Percentiles rank a stretch among this genome's conserved stretches.
Evolutionary conservation across 1,140 invertebrate species (phyloP).

Genomic region (Drosophila micromelanica): DNA sequence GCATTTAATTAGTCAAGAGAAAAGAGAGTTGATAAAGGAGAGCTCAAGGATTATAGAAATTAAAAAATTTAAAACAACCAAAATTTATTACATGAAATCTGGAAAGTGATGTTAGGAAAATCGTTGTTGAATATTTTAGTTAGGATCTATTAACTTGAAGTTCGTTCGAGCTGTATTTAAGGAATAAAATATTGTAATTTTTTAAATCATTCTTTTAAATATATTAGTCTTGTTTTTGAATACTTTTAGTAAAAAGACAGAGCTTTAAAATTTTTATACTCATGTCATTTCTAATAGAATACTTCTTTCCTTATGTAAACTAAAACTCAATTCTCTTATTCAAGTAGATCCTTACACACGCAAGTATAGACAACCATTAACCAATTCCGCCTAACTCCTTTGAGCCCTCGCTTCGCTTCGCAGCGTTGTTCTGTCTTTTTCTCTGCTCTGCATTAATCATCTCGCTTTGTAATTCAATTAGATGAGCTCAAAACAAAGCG

Average conservation of each 20-base stretch:
- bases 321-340: background rate
- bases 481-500: constrained; percentile 37
- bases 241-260: no score
- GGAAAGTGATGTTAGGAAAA: no score
- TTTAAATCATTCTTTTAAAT: no score
- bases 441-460: constrained; percentile 46
- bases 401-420: background rate
- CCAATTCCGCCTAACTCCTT: constrained; percentile 34
- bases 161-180: no score
- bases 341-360: no score
- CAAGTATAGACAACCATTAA: constrained; percentile 9
- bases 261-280: no score
- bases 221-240: no score
- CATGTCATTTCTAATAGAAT: background rate
- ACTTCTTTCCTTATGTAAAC: background rate
- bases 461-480: constrained; percentile 59
- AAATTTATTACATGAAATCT: background rate
- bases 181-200: no score
- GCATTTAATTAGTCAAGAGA: background rate
- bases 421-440: background rate
- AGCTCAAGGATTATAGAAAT: background rate
- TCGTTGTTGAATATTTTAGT: no score
- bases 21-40: background rate
- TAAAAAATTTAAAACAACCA: no score
- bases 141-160: no score